A percentile compares a stretch with the other conserved stretches of the same genome.
Conservation (phyloP, 2,113 vertebrate species). For the Chinchilla lanigera region DNA sequence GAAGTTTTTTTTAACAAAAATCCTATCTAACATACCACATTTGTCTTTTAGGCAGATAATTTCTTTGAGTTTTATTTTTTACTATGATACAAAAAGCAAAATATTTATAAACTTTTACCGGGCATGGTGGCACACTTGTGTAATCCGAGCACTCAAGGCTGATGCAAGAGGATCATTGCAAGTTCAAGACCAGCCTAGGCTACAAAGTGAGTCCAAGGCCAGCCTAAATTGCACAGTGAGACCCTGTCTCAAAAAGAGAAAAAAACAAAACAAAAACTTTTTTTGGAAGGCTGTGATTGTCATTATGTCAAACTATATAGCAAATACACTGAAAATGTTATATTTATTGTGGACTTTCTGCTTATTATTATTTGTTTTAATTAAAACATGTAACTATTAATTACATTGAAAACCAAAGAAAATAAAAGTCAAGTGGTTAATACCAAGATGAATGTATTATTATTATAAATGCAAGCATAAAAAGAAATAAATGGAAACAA, state of each 20-base stretch:
- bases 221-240: too few relatives aligned
- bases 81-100: not conserved
- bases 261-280: too few relatives aligned
- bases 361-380: conserved; percentile 4
- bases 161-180: too few relatives aligned
- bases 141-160: too few relatives aligned
- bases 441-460: not conserved
- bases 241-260: too few relatives aligned
- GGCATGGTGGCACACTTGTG: too few relatives aligned
- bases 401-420: conserved; percentile 38
- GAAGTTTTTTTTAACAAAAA: not conserved
- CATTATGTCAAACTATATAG: not conserved
- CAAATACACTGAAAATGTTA: not conserved
- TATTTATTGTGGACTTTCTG: not conserved
- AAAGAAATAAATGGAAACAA: not conserved
- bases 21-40: not conserved
- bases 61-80: not conserved
- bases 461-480: not conserved
- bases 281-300: not conserved
- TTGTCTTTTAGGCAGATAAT: not conserved
- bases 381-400: conserved; percentile 27
- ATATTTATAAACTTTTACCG: not conserved
- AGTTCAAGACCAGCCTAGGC: too few relatives aligned
- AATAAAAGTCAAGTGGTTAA: not conserved
- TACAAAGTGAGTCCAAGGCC: too few relatives aligned